Evolutionary conservation across 2,797 vertebrate species (phyloP).

Genomic region (Pygocentrus nattereri): DNA sequence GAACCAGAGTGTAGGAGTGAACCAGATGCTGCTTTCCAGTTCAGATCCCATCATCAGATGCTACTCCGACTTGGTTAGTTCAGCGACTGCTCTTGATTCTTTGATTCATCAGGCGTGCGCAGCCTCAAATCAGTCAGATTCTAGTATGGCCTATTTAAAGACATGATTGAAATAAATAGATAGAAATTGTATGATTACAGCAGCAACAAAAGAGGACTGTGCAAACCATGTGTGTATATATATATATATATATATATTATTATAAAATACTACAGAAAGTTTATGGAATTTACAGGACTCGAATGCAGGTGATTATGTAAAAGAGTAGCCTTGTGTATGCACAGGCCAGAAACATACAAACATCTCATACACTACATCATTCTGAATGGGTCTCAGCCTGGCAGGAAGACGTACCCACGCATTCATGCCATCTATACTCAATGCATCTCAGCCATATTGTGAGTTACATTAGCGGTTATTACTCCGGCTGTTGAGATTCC

Average conservation of each 20-base stretch:
- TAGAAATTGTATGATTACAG: too few relatives aligned
- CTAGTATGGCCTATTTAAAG: not conserved
- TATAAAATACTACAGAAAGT: not conserved
- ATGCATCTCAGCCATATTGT: conserved; percentile 34
- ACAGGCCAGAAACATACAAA: not conserved
- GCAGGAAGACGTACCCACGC: conserved; percentile 3
- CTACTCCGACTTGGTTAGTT: conserved; percentile 55
- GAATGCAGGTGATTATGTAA: not conserved
- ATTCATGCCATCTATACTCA: not conserved
- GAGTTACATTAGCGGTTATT: conserved; percentile 30
- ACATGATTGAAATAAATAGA: not conserved
- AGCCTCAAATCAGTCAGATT: not conserved
- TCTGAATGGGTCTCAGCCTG: conserved; percentile 11
- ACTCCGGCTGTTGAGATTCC: conserved; percentile 25
- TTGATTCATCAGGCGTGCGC: conserved; percentile 48
- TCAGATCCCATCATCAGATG: conserved; percentile 60
- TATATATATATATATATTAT: too few relatives aligned
- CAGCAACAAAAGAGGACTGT: not conserved
- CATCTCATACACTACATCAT: conserved; percentile 12
- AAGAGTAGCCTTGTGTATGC: not conserved
- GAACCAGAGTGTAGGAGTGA: conserved; percentile 45
- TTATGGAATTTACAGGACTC: not conserved
- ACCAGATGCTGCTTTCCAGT: conserved; percentile 63
- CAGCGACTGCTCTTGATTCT: conserved; percentile 51
- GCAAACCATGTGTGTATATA: too few relatives aligned